Percentiles rank a stretch among this genome's conserved stretches.
Evolutionary conservation across 2,113 vertebrate genomes (phyloP).

Genomic region (Empidonax alnorum): DNA sequence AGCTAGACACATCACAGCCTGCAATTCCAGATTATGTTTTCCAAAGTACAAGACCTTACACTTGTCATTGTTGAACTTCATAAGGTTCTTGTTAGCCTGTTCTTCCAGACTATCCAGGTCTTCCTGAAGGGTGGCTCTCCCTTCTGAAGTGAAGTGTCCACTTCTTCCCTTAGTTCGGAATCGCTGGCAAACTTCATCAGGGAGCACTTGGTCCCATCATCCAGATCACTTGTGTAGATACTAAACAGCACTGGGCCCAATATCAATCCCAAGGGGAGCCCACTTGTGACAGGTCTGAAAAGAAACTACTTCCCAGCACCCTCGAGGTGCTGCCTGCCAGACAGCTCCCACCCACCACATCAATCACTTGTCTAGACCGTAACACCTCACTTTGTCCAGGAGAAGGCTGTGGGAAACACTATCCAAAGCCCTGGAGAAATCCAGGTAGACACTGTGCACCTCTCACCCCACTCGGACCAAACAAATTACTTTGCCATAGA

Average conservation of each 20-base stretch:
- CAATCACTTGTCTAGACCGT: accelerated
- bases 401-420: background rate
- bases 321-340: background rate
- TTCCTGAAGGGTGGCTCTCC: background rate
- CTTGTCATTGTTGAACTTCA: background rate
- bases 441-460: accelerated
- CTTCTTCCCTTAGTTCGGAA: background rate
- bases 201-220: background rate
- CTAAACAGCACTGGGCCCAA: accelerated
- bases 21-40: background rate
- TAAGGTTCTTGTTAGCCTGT: background rate
- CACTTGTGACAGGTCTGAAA: background rate
- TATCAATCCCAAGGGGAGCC: background rate
- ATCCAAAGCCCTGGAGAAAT: background rate
- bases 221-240: background rate
- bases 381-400: too few relatives aligned
- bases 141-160: background rate
- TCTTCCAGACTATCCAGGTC: background rate
- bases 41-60: background rate
- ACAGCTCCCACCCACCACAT: background rate
- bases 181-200: background rate
- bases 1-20: background rate
- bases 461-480: accelerated
- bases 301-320: background rate
- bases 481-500: background rate